Percentiles rank a stretch among this genome's conserved stretches.
Evolutionary conservation across 2,113 vertebrate species (phyloP).

Genomic region (Myodes glareolus): DNA sequence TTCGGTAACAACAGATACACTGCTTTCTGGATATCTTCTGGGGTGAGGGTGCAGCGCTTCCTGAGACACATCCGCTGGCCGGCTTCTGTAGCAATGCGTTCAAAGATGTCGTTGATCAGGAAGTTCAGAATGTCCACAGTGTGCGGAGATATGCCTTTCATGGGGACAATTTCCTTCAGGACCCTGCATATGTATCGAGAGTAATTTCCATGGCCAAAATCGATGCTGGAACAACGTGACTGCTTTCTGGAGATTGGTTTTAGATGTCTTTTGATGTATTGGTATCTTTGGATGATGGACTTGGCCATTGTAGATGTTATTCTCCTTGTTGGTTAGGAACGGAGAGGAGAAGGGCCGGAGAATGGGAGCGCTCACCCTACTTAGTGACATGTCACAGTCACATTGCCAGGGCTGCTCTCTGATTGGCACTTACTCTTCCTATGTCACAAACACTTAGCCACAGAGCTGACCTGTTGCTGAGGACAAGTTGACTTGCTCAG

Average conservation of each 20-base stretch:
- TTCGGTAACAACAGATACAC: constrained; percentile 53
- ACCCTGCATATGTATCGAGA: constrained; percentile 66
- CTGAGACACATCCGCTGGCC: not conserved
- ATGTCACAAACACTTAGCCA: constrained; percentile 66
- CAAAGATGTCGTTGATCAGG: constrained; percentile 60
- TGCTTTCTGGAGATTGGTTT: constrained; percentile 10
- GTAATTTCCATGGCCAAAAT: constrained; percentile 50
- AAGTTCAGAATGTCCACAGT: constrained; percentile 60
- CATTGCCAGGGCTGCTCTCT: constrained; percentile 27
- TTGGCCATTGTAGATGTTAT: constrained; percentile 72
- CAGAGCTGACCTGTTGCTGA: not conserved
- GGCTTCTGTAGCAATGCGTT: constrained; percentile 64
- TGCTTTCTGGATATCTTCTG: constrained; percentile 63
- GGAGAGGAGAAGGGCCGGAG: constrained; percentile 32
- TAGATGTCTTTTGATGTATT: not conserved
- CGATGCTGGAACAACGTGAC: not conserved
- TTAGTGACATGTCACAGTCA: constrained; percentile 51
- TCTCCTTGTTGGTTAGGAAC: not conserved
- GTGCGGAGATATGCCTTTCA: not conserved
- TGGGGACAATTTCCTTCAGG: constrained; percentile 67
- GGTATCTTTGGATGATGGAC: not conserved
- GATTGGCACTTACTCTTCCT: constrained; percentile 60
- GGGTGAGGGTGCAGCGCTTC: constrained; percentile 61
- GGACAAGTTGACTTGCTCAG: not conserved
- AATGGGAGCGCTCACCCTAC: not conserved